Percentiles rank a stretch among this genome's conserved stretches.
Conservation (phyloP, 2,797 vertebrate genomes). For the Podargus strigoides region DNA sequence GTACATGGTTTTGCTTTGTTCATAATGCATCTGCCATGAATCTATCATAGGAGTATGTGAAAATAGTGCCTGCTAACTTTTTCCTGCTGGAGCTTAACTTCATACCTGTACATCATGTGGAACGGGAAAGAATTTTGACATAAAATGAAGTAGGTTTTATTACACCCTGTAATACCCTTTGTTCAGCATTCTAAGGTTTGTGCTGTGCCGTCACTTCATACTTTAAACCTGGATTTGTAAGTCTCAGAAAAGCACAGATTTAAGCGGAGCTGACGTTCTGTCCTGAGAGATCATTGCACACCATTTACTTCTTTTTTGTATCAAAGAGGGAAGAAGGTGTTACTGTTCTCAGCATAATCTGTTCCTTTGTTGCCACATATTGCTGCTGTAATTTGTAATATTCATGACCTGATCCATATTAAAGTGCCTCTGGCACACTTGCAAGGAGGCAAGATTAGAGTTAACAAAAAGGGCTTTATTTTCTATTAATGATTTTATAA, state of each 20-base stretch:
- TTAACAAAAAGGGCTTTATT: constrained; percentile 46
- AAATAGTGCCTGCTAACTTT: background rate
- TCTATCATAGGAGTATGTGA: background rate
- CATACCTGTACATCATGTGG: background rate
- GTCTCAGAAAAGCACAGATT: background rate
- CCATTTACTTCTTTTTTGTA: background rate
- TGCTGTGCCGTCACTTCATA: background rate
- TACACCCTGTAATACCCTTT: background rate
- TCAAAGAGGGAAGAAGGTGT: background rate
- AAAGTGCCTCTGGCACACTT: constrained; percentile 1
- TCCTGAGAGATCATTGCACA: background rate
- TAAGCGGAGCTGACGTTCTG: background rate
- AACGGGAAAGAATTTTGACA: background rate
- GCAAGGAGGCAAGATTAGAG: background rate
- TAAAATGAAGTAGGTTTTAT: background rate
- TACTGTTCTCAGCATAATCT: background rate
- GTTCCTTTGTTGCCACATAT: background rate
- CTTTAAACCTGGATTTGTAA: background rate
- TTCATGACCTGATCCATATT: constrained; percentile 10
- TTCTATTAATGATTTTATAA: constrained; percentile 36
- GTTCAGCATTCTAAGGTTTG: background rate
- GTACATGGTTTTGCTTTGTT: background rate
- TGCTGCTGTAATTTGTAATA: constrained; percentile 17
- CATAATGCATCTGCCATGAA: background rate
- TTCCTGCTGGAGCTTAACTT: background rate